Percentiles rank a stretch among this genome's conserved stretches.
Evolutionary conservation across 2,888 invertebrate genomes (phyloP).

Genomic region (Phytoseiulus persimilis): DNA sequence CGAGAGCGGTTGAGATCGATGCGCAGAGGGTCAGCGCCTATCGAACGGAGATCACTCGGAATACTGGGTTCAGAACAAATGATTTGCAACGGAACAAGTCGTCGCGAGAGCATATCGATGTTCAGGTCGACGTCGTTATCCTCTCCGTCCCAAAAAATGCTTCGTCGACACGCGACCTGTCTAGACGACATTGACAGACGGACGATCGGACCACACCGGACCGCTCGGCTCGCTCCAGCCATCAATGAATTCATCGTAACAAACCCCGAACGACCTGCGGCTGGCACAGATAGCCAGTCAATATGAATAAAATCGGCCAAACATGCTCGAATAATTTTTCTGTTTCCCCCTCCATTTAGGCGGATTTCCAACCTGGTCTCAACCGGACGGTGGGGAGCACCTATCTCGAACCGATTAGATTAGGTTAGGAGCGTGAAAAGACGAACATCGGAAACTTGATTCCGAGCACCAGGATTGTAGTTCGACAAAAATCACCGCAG

Average conservation of each 20-base stretch:
- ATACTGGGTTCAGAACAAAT: not conserved
- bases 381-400: no score
- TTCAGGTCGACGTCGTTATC: not conserved
- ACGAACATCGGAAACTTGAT: no score
- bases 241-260: not conserved
- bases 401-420: no score
- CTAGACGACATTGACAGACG: conserved; percentile 5
- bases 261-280: not conserved
- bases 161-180: not conserved
- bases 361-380: no score
- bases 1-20: not conserved
- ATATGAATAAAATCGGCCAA: not conserved
- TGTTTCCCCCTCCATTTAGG: no score
- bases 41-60: not conserved
- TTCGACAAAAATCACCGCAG: no score
- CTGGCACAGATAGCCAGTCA: not conserved
- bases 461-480: no score
- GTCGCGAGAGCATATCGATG: not conserved
- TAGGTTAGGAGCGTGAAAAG: no score
- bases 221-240: not conserved
- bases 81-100: not conserved
- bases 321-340: not conserved
- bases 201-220: not conserved
- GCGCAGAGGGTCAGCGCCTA: not conserved
- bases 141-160: not conserved